Base-by-base conservation (phyloP, 2,797 vertebrate species). In the Sebastes goodei region DNA sequence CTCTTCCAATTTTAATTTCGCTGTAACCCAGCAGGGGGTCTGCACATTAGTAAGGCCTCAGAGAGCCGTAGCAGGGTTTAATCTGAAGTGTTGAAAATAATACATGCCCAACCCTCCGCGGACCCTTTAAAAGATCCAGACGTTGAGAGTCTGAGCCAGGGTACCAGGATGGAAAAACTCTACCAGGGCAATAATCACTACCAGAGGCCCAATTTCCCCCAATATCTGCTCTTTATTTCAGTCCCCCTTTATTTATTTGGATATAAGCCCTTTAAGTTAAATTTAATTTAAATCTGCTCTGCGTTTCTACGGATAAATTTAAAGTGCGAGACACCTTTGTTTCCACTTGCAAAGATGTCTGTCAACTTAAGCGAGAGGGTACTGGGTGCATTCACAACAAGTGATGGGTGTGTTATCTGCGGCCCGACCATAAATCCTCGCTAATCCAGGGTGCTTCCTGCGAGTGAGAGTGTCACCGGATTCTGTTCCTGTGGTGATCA, bases 21-120 rank as follows among this genome's bases (percentile, higher is more conserved):
- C 82, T 77, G 73, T 83, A 89, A 90, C 82, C 71, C 88, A 87
- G 88, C 88, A 88, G 88, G 92, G 82, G 88, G 86, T 89, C 86
- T 80, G 71, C 62, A 53, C 62, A 53, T 84, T 89, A 90, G 86
- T 74, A 66, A 80, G 80, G 77, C 89, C 74, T 82, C 75, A 12
- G 90, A 89, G 92, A 88, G 89, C 72, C 64, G 42, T 87, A 84
- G 71, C 82, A 76, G 67, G 55, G 55, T 88, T 91, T 92, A 92
- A 91, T 94, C 90, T 88, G 69, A 90, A 88, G 88, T 93, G 88
- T 89, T 92, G 90, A 93, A 94, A 93, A 91, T 91, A 90, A 91
- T 91, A 89, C 85, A 67, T 85, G 72, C 73, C 72, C 68, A 86
- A 71, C 75, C 63, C 90, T 92, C 92, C 29, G 27, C 5, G 84